Percentiles rank a stretch among this genome's conserved stretches.
These are phyloP conservation scores for Ellobium chinense DNA, from an alignment of 2,888 invertebrate species.

Conservation along the genomic window DNA sequence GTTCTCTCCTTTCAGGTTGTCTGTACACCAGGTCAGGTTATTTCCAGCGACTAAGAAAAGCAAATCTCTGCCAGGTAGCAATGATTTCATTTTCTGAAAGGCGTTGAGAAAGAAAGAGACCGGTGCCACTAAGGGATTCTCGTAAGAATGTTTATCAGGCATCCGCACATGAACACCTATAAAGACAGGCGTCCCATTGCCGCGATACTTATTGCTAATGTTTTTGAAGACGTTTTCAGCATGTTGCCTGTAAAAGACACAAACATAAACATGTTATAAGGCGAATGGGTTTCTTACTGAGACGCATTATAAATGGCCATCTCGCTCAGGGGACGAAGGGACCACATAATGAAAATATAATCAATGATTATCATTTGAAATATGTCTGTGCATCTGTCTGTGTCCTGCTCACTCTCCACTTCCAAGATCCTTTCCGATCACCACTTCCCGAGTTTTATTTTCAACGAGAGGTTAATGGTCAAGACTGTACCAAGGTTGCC, in stretches of 20 bases:
- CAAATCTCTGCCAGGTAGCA: not conserved
- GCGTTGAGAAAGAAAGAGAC: not conserved
- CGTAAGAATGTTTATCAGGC: not conserved
- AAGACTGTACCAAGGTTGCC: no score
- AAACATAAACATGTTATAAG: not conserved
- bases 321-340: not conserved
- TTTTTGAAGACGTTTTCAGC: not conserved
- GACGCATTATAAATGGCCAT: not conserved
- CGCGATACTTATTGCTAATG: not conserved
- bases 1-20: not conserved
- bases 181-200: not conserved
- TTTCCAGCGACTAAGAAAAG: conserved; percentile 9
- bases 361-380: no score
- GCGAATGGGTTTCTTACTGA: not conserved
- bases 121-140: not conserved
- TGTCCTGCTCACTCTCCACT: no score
- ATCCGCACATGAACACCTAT: not conserved
- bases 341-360: no score
- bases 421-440: no score
- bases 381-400: no score
- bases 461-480: no score
- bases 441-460: no score
- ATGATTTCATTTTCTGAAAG: conserved; percentile 2
- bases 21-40: conserved; percentile 6
- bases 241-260: not conserved